These are phyloP conservation scores for Syngnathus floridae DNA, from an alignment of 2,113 vertebrate species.

Conservation along the genomic window DNA sequence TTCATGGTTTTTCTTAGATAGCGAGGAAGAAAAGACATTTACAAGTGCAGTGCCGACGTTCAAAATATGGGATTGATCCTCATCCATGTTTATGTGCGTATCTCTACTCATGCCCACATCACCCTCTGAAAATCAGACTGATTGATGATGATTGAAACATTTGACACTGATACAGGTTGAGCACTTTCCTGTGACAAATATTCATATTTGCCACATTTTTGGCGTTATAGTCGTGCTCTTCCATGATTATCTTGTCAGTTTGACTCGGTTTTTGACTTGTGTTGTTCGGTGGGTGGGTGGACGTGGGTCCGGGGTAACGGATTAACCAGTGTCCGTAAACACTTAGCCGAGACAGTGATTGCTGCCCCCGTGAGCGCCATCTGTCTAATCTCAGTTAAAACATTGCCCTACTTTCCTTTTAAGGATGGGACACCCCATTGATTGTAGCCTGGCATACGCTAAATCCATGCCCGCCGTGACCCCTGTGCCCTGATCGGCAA, in stretches of 20 bases:
- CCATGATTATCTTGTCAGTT: slow-evolving; percentile 2
- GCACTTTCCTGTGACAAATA: too few relatives aligned
- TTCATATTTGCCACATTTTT: too few relatives aligned
- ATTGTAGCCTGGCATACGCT: slow-evolving; percentile 46
- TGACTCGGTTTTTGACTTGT: slow-evolving; percentile 21
- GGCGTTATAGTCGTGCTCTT: too few relatives aligned
- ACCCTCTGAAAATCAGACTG: too few relatives aligned
- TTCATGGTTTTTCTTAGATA: too few relatives aligned
- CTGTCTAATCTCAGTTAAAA: slow-evolving; percentile 70
- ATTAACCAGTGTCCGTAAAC: slow-evolving; percentile 51
- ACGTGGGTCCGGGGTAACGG: slow-evolving; percentile 9
- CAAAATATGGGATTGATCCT: too few relatives aligned
- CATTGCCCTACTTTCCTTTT: slow-evolving; percentile 68
- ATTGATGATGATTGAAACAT: too few relatives aligned
- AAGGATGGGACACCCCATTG: slow-evolving; percentile 58
- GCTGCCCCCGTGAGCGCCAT: slow-evolving; percentile 59
- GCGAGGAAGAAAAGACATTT: too few relatives aligned
- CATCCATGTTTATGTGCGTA: too few relatives aligned
- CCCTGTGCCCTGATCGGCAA: neutral
- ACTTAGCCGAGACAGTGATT: slow-evolving; percentile 51
- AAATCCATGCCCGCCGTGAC: slow-evolving; percentile 10
- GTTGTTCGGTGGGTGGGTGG: neutral
- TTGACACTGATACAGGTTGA: too few relatives aligned
- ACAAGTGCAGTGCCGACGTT: too few relatives aligned
- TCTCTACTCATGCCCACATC: too few relatives aligned